These are phyloP conservation scores for Formica aserva DNA, from an alignment of 2,888 invertebrate species.

Conservation along the genomic window DNA sequence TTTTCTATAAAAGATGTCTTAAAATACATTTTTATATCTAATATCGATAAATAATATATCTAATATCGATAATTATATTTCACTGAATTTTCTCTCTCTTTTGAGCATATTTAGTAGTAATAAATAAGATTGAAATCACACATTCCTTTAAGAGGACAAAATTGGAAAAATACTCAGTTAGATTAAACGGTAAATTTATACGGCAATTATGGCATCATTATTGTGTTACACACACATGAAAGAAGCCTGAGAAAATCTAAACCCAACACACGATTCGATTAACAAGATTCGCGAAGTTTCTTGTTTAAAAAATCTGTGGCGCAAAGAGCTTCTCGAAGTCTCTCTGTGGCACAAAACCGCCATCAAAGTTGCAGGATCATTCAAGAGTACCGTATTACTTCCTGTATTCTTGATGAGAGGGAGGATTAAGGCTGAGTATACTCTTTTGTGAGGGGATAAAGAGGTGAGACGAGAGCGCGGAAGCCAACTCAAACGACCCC, in stretches of 20 bases:
- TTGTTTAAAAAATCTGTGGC: slow-evolving; percentile 15
- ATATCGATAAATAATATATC: background rate
- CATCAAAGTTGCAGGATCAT: slow-evolving; percentile 42
- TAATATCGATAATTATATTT: background rate
- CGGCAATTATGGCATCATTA: background rate
- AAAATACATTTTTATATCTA: background rate
- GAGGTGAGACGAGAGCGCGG: slow-evolving; percentile 22
- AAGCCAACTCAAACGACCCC: slow-evolving; percentile 28
- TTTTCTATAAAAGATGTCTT: background rate
- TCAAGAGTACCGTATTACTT: slow-evolving; percentile 33
- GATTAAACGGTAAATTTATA: background rate
- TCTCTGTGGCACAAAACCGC: slow-evolving; percentile 15
- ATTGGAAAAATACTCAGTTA: background rate
- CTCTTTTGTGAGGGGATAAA: slow-evolving; percentile 27
- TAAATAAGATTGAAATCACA: background rate
- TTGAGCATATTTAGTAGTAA: background rate
- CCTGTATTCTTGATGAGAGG: slow-evolving; percentile 9
- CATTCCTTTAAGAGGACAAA: background rate
- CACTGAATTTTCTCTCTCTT: background rate
- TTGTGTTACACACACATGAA: background rate
- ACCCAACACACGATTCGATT: background rate
- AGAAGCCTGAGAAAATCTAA: background rate
- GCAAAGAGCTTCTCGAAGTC: slow-evolving; percentile 30
- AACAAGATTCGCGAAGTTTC: slow-evolving; percentile 27
- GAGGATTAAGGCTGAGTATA: slow-evolving; percentile 49